Evolutionary conservation across 2,797 vertebrate genomes (phyloP), one percentile per base, ranked within the genome.

Genomic region (Botia kubotai): DNA sequence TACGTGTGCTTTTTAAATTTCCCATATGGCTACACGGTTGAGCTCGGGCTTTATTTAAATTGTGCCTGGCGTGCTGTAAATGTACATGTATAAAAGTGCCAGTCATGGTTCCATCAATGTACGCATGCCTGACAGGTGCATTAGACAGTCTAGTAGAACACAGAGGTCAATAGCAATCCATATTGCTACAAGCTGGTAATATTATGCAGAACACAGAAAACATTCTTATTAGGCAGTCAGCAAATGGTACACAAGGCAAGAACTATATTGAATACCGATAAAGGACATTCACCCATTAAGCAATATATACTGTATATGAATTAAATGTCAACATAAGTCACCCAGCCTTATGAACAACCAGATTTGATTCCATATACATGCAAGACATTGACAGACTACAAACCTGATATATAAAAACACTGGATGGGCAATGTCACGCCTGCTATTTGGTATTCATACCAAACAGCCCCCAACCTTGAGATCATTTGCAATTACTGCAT

Each of bases 111-210:
- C 70, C 3, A 63, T 72, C 69, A 63, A 48, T 63, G n/a, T 23
- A 19, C 21, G 36, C 10, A 72, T 67, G 78, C 67, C 13, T 80
- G 70, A 80, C 62, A 57, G 77, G 29, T 26, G 8, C 36, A 66
- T 29, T 55, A 48, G 48, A 79, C 16, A 43, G 58, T 57, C 58
- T 57, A 65, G 36, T 5, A 66, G 21, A 72, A 72, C 14, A 7
- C 57, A 39, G 57, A 66, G 11, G 50, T 67, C 36, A 67, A 71
- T 36, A 43, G 21, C 23, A 17, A 58, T 57, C 16, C 36, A 10
- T 17, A 17, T 29, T 3, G 57, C 11, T 67, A 50, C 60, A 57
- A 29, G 48, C 50, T 46, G 33, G 33, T 4, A 73, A 66, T 19
- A 73, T 39, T 73, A 55, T 62, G n/a, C 17, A 21, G 43, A n/a